Evolutionary conservation across 2,113 vertebrate genomes (phyloP).

Genomic region (Hemibates koningsi): DNA sequence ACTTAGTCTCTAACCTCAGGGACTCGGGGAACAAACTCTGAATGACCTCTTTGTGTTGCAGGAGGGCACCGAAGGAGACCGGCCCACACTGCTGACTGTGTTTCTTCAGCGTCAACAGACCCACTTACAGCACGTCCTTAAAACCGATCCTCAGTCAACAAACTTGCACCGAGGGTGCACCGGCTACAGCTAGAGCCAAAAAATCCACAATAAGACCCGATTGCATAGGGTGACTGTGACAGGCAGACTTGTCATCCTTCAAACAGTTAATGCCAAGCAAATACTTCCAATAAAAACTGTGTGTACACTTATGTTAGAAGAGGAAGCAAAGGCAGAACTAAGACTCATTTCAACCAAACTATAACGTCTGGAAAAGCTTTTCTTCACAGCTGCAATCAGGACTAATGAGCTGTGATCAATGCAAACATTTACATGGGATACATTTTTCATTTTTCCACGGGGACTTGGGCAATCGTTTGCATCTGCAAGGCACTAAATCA

Average conservation of each 20-base stretch:
- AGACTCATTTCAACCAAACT: neutral
- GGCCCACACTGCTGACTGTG: constrained; percentile 7
- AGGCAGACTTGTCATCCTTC: neutral
- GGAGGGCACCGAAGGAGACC: constrained; percentile 20
- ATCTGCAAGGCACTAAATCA: constrained; percentile 57
- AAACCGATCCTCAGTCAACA: constrained; percentile 5
- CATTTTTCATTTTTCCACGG: neutral
- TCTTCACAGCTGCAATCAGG: neutral
- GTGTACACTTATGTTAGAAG: neutral
- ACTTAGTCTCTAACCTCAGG: constrained; percentile 66
- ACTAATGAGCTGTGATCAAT: constrained; percentile 2
- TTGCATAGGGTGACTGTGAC: neutral
- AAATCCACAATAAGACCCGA: neutral
- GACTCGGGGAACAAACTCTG: constrained; percentile 62
- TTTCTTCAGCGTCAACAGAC: constrained; percentile 3
- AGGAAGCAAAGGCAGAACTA: neutral
- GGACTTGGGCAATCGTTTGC: constrained; percentile 29
- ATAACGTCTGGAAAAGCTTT: neutral
- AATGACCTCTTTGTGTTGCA: constrained; percentile 66
- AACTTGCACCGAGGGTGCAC: neutral
- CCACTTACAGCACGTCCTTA: constrained; percentile 18
- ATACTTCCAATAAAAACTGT: neutral
- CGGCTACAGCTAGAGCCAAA: neutral
- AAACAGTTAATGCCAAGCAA: neutral
- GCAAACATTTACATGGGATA: neutral